These are phyloP conservation scores for Poecilia gillii DNA, from an alignment of 2,797 vertebrate genomes.

Conservation along the genomic window DNA sequence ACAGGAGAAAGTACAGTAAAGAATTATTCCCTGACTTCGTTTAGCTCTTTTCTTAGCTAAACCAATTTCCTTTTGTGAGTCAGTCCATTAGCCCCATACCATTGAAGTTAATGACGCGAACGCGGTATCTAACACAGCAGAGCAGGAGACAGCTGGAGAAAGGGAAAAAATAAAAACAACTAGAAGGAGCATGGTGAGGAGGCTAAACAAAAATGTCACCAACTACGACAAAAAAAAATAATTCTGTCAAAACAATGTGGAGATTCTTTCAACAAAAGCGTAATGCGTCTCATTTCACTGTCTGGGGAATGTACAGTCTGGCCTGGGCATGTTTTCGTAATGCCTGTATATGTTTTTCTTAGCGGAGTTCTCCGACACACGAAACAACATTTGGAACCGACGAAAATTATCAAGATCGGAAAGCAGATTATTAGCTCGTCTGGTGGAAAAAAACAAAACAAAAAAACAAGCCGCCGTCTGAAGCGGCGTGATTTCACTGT, in stretches of 20 bases:
- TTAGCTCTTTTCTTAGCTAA: slow-evolving; percentile 33
- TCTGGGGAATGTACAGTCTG: slow-evolving; percentile 59
- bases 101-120: slow-evolving; percentile 50
- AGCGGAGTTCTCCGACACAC: slow-evolving; percentile 52
- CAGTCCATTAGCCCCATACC: slow-evolving; percentile 42
- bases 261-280: slow-evolving; percentile 55
- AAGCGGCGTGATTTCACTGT: slow-evolving; percentile 38
- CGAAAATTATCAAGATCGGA: slow-evolving; percentile 65
- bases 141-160: slow-evolving; percentile 38
- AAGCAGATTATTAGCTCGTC: slow-evolving; percentile 58
- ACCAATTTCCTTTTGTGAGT: slow-evolving; percentile 25
- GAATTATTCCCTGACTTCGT: slow-evolving; percentile 26
- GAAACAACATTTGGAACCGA: slow-evolving; percentile 44
- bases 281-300: slow-evolving; percentile 57
- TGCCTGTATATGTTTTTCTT: slow-evolving; percentile 56
- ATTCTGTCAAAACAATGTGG: slow-evolving; percentile 37
- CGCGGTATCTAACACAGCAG: slow-evolving; percentile 14
- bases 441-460: slow-evolving; percentile 21
- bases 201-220: slow-evolving; percentile 53
- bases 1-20: slow-evolving; percentile 20
- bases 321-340: slow-evolving; percentile 60
- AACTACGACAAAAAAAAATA: slow-evolving; percentile 32
- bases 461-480: slow-evolving; percentile 22
- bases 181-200: slow-evolving; percentile 52
- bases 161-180: not conserved